These are phyloP conservation scores for Coenonympha glycerion DNA, from an alignment of 2,888 invertebrate genomes.

Conservation along the genomic window DNA sequence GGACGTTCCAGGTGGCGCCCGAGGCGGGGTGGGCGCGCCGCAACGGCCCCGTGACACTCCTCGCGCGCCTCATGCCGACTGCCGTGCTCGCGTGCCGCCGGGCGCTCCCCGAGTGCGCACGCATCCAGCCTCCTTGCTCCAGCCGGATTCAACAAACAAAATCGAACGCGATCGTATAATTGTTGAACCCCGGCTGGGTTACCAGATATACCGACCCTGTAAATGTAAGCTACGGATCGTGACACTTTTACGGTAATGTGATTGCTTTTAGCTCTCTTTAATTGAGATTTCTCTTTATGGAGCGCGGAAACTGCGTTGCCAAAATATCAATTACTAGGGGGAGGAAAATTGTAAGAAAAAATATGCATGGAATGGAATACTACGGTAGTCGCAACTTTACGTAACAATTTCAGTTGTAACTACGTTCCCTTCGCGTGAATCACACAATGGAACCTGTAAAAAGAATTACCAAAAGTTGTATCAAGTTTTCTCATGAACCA, in stretches of 20 bases:
- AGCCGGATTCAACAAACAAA: slow-evolving; percentile 37
- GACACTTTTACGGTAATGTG: slow-evolving; percentile 4
- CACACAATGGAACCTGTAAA: no score
- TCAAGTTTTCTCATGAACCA: no score
- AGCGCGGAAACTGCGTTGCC: not conserved
- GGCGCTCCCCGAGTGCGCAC: slow-evolving; percentile 43
- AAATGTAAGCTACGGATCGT: slow-evolving; percentile 9
- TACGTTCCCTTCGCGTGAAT: no score
- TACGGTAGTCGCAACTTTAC: no score
- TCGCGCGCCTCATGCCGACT: slow-evolving; percentile 70
- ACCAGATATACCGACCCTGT: slow-evolving; percentile 10
- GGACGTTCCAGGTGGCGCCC: slow-evolving; percentile 90
- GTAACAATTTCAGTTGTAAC: no score
- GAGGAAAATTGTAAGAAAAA: not conserved
- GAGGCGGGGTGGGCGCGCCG: slow-evolving; percentile 85
- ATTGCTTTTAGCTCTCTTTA: slow-evolving; percentile 12
- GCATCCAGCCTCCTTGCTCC: slow-evolving; percentile 63
- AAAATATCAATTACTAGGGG: not conserved
- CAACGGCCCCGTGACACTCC: slow-evolving; percentile 76
- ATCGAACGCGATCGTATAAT: slow-evolving; percentile 33
- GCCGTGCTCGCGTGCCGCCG: slow-evolving; percentile 44
- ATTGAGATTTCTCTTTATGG: not conserved
- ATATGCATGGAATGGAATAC: no score
- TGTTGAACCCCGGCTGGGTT: slow-evolving; percentile 27
- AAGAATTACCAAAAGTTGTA: no score